A percentile compares a stretch with the other conserved stretches of the same genome.
phyloP scores from a whole-genome alignment of 2,888 invertebrate genomes.

The Sericinus montela region DNA sequence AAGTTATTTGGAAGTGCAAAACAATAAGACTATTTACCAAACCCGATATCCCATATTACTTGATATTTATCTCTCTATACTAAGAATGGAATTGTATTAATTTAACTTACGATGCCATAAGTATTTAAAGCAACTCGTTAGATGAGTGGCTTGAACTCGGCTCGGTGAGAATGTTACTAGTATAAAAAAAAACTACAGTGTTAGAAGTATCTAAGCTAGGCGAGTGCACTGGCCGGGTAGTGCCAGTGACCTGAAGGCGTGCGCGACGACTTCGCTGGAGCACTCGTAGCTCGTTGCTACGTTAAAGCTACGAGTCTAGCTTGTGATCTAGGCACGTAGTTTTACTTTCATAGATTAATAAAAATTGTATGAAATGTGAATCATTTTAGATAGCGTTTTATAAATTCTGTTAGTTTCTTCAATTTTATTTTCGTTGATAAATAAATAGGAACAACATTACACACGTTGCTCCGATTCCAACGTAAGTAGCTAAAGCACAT shows the following conservation, averaged over 20 bases:
- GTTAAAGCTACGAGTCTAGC: constrained; percentile 47
- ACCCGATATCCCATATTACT: no score
- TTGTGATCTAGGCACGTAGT: constrained; percentile 1
- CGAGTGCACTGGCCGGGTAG: constrained; percentile 71
- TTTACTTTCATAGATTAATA: neutral
- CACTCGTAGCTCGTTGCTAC: constrained; percentile 55
- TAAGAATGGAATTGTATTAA: neutral
- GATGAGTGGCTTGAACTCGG: constrained; percentile 39
- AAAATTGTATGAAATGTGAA: no score
- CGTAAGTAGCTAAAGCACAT: no score
- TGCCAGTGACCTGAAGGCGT: constrained; percentile 70
- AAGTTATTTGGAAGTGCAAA: no score
- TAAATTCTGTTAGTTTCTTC: no score
- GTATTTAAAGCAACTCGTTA: constrained; percentile 14
- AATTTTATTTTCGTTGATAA: no score
- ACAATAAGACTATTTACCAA: no score
- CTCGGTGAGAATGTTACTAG: constrained; percentile 65
- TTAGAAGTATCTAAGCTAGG: constrained; percentile 75
- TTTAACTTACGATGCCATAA: constrained; percentile 9
- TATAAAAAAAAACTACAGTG: constrained; percentile 70
- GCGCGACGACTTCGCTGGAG: constrained; percentile 25
- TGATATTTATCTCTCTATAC: no score
- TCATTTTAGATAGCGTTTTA: no score
- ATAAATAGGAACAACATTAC: no score
- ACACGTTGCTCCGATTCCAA: no score